Evolutionary conservation across 2,113 vertebrate species (phyloP), one percentile per base, ranked within the genome.

Genomic region (Mobula birostris): DNA sequence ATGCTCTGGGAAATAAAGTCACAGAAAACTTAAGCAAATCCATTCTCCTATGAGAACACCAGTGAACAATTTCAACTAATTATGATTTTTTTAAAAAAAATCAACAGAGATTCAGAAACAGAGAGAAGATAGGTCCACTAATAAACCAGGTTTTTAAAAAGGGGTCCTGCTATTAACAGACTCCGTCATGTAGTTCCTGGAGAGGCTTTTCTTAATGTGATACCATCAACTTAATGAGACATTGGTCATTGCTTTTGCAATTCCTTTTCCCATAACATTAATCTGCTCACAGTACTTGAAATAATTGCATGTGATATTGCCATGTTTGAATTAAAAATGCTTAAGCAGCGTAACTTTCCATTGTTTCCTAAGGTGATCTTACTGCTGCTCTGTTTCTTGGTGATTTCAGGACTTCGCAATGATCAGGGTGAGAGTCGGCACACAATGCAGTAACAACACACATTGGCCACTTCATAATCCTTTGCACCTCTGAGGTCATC

Each of bases 161-260:
- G 61, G 29, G 61, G 29, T 90, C 85, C 83, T 90, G 61, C 15
- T 66, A 32, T 61, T 63, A 68, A 32, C 85, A 90, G 29, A 63
- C 61, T 90, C 61, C 61, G 66, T 90, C 85, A 90, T 90, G 58
- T 66, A 19, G 29, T 90, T 90, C 85, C 32, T n/a, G 17, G 58
- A 90, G 61, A 90, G 61, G 61, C 85, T 90, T 29, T 32, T 66
- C 85, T 90, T 90, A 90, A 90, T 68, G 85, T 90, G 58, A 66
- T 68, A 32, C 85, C 85, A 90, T 90, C 85, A 90, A 68, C 61
- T 90, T 90, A 90, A 90, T 90, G 85, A 90, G 85, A 90, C 85
- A 90, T 88, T 90, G 85, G 85, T 90, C 85, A 90, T 68, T 90
- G 85, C 85, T 61, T 68, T 90, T 90, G 24, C 61, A 90, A 66